A percentile compares a stretch with the other conserved stretches of the same genome.
Conservation (phyloP, 2,113 vertebrate species). For the Crotophaga sulcirostris region DNA sequence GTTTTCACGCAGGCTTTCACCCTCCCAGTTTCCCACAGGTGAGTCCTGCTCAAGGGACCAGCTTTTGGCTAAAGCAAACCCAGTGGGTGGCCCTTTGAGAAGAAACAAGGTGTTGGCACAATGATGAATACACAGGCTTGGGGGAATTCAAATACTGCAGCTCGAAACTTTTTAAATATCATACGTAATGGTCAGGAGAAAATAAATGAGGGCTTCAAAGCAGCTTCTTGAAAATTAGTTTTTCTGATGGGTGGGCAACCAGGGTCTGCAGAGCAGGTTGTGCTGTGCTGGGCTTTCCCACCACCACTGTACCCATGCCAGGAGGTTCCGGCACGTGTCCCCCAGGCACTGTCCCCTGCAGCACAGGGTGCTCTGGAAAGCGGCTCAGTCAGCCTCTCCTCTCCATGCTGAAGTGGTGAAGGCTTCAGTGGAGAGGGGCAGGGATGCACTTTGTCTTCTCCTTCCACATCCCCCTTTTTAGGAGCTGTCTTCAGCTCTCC, state of each 20-base stretch:
- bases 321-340: rapidly evolving
- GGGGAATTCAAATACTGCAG: neutral
- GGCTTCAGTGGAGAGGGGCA: neutral
- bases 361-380: neutral
- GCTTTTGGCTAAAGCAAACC: neutral
- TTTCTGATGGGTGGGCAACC: neutral
- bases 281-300: neutral
- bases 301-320: neutral
- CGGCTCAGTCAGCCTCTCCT: rapidly evolving
- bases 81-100: neutral
- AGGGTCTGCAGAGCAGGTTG: neutral
- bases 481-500: neutral
- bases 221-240: neutral
- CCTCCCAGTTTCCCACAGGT: neutral
- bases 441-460: neutral
- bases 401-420: neutral
- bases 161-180: neutral
- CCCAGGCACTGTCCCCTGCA: neutral
- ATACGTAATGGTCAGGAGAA: neutral
- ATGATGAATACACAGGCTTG: neutral
- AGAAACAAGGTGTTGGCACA: neutral
- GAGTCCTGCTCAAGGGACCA: neutral
- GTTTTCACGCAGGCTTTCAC: neutral
- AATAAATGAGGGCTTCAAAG: neutral
- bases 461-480: neutral